phyloP scores from a whole-genome alignment of 2,113 vertebrate species.

The Colaptes auratus region DNA sequence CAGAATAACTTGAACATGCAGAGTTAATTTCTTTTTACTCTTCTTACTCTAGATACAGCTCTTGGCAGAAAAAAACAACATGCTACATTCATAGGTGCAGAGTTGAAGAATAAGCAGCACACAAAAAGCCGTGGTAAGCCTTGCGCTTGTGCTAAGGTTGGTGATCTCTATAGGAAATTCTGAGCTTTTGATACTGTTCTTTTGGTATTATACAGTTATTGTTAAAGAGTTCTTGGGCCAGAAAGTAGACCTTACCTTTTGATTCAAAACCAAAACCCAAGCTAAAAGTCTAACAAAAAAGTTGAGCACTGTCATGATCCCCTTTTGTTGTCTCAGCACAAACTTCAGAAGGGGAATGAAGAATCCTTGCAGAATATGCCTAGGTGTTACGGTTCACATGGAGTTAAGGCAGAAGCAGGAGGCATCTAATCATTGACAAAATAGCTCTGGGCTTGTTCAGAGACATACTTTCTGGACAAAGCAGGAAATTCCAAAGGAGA shows the following conservation, averaged over 20 bases:
- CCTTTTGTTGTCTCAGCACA: not conserved
- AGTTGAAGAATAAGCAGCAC: not conserved
- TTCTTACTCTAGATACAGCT: not conserved
- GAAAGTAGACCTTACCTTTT: not conserved
- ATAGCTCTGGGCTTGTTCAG: not conserved
- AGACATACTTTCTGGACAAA: not conserved
- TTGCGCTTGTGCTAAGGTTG: not conserved
- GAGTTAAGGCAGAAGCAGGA: not conserved
- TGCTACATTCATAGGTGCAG: not conserved
- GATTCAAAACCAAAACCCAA: not conserved
- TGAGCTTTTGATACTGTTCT: not conserved
- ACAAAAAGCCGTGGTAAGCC: not conserved
- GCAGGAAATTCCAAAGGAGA: not conserved
- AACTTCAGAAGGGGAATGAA: not conserved
- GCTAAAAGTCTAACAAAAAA: not conserved
- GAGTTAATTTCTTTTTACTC: not conserved
- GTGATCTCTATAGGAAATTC: not conserved
- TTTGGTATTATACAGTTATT: not conserved
- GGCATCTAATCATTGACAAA: not conserved
- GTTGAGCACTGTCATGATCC: rapidly evolving
- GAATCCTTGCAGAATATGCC: not conserved
- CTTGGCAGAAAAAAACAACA: not conserved
- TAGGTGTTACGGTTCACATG: not conserved
- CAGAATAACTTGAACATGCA: not conserved
- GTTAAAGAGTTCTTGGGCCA: not conserved